Evolutionary conservation across 2,797 vertebrate genomes (phyloP).

Genomic region (Tokudaia tokunoshimensis): DNA sequence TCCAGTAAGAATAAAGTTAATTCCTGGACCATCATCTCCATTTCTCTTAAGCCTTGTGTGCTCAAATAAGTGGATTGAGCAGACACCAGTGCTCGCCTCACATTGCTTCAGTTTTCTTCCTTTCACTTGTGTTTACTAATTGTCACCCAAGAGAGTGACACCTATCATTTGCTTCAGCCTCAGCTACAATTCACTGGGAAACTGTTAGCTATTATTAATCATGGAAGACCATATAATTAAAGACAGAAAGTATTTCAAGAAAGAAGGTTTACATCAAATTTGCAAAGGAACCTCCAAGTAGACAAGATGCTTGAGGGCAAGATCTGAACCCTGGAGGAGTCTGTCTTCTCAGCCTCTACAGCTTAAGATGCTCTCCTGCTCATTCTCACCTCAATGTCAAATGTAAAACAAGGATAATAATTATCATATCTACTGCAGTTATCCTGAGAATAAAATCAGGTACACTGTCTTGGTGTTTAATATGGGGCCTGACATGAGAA

Average conservation of each 20-base stretch:
- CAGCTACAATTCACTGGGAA: not conserved
- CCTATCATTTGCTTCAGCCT: not conserved
- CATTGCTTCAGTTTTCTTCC: not conserved
- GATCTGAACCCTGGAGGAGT: not conserved
- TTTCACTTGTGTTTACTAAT: not conserved
- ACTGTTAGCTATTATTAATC: not conserved
- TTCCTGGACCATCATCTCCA: not conserved
- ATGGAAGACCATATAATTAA: not conserved
- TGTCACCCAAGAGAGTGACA: not conserved
- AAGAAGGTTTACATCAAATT: not conserved
- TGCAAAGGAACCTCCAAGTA: not conserved
- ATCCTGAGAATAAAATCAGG: constrained; percentile 1
- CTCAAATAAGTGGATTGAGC: not conserved
- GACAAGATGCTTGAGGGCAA: not conserved
- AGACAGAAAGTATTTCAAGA: not conserved
- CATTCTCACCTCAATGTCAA: not conserved
- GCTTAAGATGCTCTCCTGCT: not conserved
- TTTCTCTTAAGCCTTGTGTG: not conserved
- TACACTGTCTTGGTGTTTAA: not conserved
- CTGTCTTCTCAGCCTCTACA: not conserved
- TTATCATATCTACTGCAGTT: not conserved
- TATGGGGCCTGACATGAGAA: not conserved
- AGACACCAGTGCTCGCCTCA: not conserved
- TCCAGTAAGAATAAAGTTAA: not conserved
- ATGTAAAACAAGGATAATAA: not conserved